Evolutionary conservation across 2,888 invertebrate species (phyloP).

Genomic region (Limnephilus rhombicus): DNA sequence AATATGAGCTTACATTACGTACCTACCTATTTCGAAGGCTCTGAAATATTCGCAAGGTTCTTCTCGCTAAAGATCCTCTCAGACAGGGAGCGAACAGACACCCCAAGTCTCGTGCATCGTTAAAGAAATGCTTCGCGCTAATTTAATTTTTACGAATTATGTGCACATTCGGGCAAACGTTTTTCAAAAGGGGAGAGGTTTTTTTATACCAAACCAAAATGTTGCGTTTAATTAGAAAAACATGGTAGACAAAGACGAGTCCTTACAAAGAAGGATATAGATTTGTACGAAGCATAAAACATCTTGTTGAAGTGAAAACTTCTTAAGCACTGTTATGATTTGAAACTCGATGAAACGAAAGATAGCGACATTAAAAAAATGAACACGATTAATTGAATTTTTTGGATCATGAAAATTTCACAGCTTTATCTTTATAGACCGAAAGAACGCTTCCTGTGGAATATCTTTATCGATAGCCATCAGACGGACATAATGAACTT

Average conservation of each 20-base stretch:
- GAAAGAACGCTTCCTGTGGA: too few relatives aligned
- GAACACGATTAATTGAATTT: too few relatives aligned
- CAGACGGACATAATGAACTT: too few relatives aligned
- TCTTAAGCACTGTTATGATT: too few relatives aligned
- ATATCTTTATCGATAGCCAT: too few relatives aligned
- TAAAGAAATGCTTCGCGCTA: constrained; percentile 32
- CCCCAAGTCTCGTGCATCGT: neutral
- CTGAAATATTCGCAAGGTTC: neutral
- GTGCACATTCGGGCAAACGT: neutral
- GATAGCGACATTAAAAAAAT: too few relatives aligned
- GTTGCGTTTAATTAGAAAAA: constrained; percentile 18
- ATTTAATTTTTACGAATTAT: constrained; percentile 47
- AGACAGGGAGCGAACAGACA: neutral
- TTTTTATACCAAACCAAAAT: constrained; percentile 18
- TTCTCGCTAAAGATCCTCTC: neutral
- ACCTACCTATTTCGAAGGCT: neutral
- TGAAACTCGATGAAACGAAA: too few relatives aligned
- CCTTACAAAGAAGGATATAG: neutral
- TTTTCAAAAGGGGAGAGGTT: neutral
- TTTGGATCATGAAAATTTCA: too few relatives aligned
- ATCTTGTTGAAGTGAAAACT: too few relatives aligned
- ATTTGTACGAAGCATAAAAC: neutral
- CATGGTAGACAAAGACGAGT: neutral
- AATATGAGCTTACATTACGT: neutral
- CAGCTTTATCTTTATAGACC: too few relatives aligned